A percentile compares a stretch with the other conserved stretches of the same genome.
Evolutionary conservation across 1,140 invertebrate species (phyloP).

Genomic region (Heterodera carotae): DNA sequence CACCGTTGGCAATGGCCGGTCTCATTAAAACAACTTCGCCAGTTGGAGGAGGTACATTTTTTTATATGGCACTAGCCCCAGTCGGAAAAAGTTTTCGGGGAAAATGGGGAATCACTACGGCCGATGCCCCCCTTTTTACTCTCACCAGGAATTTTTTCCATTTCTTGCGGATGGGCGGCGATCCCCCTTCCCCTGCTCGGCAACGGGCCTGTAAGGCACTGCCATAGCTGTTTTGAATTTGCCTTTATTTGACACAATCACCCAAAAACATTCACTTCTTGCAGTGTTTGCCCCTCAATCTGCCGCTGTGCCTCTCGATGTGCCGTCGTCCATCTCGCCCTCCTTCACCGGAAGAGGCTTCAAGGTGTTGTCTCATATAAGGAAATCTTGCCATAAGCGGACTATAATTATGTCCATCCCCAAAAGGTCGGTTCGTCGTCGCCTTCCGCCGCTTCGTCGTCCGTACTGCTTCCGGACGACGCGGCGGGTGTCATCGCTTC

Average conservation of each 20-base stretch:
- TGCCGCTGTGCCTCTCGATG: background rate
- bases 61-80: no score
- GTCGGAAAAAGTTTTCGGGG: no score
- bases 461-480: background rate
- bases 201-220: no score
- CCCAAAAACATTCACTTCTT: background rate
- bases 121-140: no score
- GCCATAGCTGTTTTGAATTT: no score
- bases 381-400: no score
- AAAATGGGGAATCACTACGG: no score
- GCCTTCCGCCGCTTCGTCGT: background rate
- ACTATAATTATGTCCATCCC: no score
- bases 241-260: no score
- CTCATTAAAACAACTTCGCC: constrained; percentile 48
- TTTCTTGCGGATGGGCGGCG: no score
- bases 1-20: constrained; percentile 59
- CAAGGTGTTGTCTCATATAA: background rate
- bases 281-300: background rate
- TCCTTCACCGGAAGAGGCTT: background rate
- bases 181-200: no score
- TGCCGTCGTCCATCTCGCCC: background rate
- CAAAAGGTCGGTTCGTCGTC: background rate
- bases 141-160: no score
- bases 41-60: background rate
- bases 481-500: background rate